Evolutionary conservation across 2,888 invertebrate species (phyloP), one percentile per base, ranked within the genome.

Genomic region (Conistra vaccinii): DNA sequence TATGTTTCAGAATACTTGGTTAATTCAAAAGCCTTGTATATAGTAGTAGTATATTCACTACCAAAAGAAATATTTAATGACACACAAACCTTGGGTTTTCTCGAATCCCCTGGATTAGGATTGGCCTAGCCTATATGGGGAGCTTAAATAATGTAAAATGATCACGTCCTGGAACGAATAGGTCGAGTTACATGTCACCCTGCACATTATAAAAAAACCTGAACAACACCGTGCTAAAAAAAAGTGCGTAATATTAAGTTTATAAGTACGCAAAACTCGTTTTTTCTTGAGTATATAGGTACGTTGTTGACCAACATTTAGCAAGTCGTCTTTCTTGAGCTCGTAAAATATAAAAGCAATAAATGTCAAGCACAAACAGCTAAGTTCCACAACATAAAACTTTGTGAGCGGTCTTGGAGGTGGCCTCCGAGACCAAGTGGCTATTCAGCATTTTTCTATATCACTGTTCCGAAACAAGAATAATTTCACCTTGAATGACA

Each of bases 281-380:
- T 78, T 75, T 78, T 83, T 68, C 70, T 86, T 80, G 61, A 76
- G 39, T 62, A 48, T 61, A 73, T 20, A 60, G 48, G 58, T 85
- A 85, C 82, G 88, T 88, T 91, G 89, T 91, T 87, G 84, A 88
- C 87, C 85, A 91, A 89, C 91, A 90, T 92, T 92, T 90, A 92
- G 89, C 89, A 89, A 91, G 89, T 91, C 89, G 88, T 91, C 90
- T 91, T 90, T 91, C 89, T 87, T 83, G 85, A 87, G 91, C 89
- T 92, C 94, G 92, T 95, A 94, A 95, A 95, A 93, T 93, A 94
- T 93, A 93, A 94, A 94, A 93, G 94, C 92, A 94, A 95, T 95
- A 95, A 95, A 94, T 90, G 94, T 94, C 95, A 93, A 92, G 91
- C 88, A 90, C 95, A 95, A 94, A 93, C 93, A 93, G 92, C 91